Conservation (phyloP, 2,797 vertebrate genomes). For the Lithobates pipiens region DNA sequence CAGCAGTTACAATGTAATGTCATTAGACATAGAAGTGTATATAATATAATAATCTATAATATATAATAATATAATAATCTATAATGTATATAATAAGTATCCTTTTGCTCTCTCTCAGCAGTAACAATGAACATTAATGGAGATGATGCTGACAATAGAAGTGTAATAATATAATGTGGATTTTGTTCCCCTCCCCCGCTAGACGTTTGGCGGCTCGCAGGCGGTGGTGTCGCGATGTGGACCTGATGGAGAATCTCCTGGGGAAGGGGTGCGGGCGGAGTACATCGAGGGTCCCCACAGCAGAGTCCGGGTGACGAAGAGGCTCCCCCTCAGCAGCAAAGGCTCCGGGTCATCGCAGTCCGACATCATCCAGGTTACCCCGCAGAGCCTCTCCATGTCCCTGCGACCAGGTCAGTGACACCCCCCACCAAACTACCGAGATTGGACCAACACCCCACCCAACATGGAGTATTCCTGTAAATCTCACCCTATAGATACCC, state of each 20-base stretch:
- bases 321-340: slow-evolving; percentile 85
- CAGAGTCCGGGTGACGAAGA: slow-evolving; percentile 74
- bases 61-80: too few relatives aligned
- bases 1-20: too few relatives aligned
- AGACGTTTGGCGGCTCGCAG: slow-evolving; percentile 85
- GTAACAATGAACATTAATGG: too few relatives aligned
- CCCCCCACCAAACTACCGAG: too few relatives aligned
- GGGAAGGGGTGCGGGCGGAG: slow-evolving; percentile 79
- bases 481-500: too few relatives aligned
- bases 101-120: neutral
- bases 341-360: slow-evolving; percentile 78
- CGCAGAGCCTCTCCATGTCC: slow-evolving; percentile 87
- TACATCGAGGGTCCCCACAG: slow-evolving; percentile 86
- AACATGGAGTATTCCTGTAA: too few relatives aligned
- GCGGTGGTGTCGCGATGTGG: slow-evolving; percentile 87
- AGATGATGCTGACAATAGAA: neutral
- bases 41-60: too few relatives aligned
- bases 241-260: slow-evolving; percentile 84
- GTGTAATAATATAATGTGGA: too few relatives aligned
- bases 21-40: neutral
- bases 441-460: too few relatives aligned
- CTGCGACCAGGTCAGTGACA: slow-evolving; percentile 87
- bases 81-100: too few relatives aligned
- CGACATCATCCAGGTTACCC: slow-evolving; percentile 88
- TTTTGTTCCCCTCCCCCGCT: neutral